Evolutionary conservation across 2,888 invertebrate genomes (phyloP).

Genomic region (Ecliptopera silaceata): DNA sequence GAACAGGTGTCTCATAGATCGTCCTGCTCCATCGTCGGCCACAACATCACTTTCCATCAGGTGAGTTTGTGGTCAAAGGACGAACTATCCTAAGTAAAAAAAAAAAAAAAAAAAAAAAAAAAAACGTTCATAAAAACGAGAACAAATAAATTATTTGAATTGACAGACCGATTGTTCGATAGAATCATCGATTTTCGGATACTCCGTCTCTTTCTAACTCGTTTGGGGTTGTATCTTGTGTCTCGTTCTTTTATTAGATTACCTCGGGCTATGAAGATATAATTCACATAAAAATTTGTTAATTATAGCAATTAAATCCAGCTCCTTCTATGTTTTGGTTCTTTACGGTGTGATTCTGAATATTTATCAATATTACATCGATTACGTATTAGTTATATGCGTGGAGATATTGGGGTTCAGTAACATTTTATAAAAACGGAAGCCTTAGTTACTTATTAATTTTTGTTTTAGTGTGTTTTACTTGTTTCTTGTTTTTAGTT

Average conservation of each 20-base stretch:
- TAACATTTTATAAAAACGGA: neutral
- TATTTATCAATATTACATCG: slow-evolving; percentile 60
- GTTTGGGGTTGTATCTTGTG: slow-evolving; percentile 23
- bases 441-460: neutral
- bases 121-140: slow-evolving; percentile 31
- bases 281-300: slow-evolving; percentile 74
- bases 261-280: slow-evolving; percentile 69
- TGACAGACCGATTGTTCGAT: slow-evolving; percentile 66
- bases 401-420: slow-evolving; percentile 47
- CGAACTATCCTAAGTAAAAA: too few species aligned
- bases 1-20: too few species aligned
- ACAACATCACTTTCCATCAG: too few species aligned
- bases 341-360: slow-evolving; percentile 64
- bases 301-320: slow-evolving; percentile 74
- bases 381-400: slow-evolving; percentile 47
- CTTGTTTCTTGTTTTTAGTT: too few species aligned
- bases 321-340: slow-evolving; percentile 60
- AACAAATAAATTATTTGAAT: slow-evolving; percentile 55
- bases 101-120: too few species aligned
- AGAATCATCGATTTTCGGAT: slow-evolving; percentile 60
- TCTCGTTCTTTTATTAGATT: slow-evolving; percentile 58
- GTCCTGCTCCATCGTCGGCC: too few species aligned
- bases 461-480: too few species aligned
- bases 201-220: slow-evolving; percentile 44
- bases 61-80: too few species aligned